These are phyloP conservation scores for Speoplatyrhinus poulsoni DNA, from an alignment of 2,113 vertebrate genomes.

Conservation along the genomic window DNA sequence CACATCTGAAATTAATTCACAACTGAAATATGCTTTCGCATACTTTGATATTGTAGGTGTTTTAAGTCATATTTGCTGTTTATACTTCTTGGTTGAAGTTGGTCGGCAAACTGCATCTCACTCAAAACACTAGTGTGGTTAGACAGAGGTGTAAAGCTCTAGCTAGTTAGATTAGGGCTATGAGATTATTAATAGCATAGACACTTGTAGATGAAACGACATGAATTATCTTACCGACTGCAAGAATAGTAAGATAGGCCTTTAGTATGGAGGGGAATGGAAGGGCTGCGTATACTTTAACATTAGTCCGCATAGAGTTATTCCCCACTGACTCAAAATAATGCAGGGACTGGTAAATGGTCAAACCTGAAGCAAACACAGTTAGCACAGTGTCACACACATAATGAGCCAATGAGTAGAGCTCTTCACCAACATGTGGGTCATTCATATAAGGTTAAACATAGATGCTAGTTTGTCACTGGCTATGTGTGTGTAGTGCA, in stretches of 20 bases:
- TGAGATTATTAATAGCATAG: background rate
- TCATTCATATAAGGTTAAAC: too few relatives aligned
- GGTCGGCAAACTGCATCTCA: too few relatives aligned
- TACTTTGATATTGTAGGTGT: too few relatives aligned
- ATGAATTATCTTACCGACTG: constrained; percentile 78
- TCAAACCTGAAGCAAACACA: constrained; percentile 74
- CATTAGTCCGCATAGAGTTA: constrained; percentile 64
- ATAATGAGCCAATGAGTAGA: background rate
- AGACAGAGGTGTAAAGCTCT: too few relatives aligned
- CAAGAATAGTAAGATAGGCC: constrained; percentile 79
- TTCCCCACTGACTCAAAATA: constrained; percentile 77
- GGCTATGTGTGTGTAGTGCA: background rate
- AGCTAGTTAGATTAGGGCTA: background rate
- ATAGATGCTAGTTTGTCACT: background rate
- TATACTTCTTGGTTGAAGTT: too few relatives aligned
- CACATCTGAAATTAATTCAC: background rate
- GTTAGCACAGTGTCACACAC: background rate
- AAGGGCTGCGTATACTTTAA: constrained; percentile 63
- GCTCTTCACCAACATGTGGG: background rate
- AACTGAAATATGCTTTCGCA: too few relatives aligned
- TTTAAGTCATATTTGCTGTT: too few relatives aligned
- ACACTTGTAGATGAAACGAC: background rate
- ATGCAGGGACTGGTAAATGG: constrained; percentile 80
- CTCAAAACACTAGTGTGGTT: too few relatives aligned
- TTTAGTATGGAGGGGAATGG: constrained; percentile 78